These are phyloP conservation scores for Ennomos quercinarius DNA, from an alignment of 2,888 invertebrate genomes.

Conservation along the genomic window DNA sequence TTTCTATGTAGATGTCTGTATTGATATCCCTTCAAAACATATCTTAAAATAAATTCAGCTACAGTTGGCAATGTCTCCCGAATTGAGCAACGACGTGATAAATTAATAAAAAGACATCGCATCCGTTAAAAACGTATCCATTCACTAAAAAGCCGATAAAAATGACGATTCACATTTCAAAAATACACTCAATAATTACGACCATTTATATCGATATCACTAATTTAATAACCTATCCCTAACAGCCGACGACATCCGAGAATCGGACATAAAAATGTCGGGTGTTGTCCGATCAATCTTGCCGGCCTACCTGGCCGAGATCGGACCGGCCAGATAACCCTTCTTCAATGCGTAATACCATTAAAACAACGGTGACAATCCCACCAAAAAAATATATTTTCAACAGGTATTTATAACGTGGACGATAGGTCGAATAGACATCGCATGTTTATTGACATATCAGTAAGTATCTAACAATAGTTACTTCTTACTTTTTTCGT, in stretches of 20 bases:
- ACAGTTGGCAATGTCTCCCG: slow-evolving; percentile 4
- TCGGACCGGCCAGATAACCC: slow-evolving; percentile 81
- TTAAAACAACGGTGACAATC: slow-evolving; percentile 86
- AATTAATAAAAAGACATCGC: slow-evolving; percentile 33
- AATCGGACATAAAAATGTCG: slow-evolving; percentile 80
- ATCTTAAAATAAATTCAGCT: background rate
- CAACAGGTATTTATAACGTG: slow-evolving; percentile 72
- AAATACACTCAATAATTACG: slow-evolving; percentile 60
- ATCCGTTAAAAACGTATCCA: slow-evolving; percentile 48
- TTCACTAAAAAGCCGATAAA: slow-evolving; percentile 48
- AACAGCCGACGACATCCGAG: slow-evolving; percentile 77
- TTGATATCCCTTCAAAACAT: background rate
- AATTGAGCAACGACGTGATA: slow-evolving; percentile 15
- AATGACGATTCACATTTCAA: slow-evolving; percentile 52
- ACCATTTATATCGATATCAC: slow-evolving; percentile 68
- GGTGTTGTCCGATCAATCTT: slow-evolving; percentile 81
- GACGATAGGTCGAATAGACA: slow-evolving; percentile 8
- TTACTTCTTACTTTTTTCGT: too few species aligned
- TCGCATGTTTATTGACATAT: background rate
- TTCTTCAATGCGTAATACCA: slow-evolving; percentile 84
- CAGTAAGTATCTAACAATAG: too few species aligned
- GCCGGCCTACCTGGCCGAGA: slow-evolving; percentile 73
- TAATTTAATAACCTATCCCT: slow-evolving; percentile 80
- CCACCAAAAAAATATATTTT: slow-evolving; percentile 80
- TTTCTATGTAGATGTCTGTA: slow-evolving; percentile 4